Evolutionary conservation across 2,113 vertebrate genomes (phyloP), one percentile per base, ranked within the genome.

Genomic region (Neotoma lepida): DNA sequence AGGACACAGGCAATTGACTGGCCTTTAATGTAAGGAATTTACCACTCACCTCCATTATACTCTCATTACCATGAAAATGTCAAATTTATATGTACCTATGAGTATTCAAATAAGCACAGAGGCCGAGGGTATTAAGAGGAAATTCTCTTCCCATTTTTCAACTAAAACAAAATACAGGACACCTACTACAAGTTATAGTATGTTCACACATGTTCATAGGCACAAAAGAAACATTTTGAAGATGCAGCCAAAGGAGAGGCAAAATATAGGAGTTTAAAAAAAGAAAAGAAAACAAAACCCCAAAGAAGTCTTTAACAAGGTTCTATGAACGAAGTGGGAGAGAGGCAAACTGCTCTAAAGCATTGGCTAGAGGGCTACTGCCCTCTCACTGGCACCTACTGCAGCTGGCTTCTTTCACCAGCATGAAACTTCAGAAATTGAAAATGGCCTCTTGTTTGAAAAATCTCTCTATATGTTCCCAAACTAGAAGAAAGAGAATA

Each of bases 401-500:
- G 33, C 9, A 92, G 77, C 44, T 71, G 86, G 92, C 78, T 54
- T 87, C 49, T 93, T 95, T 97, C 80, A 96, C 88, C 92, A 96
- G 89, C 87, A 97, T 95, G 90, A 94, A 95, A 94, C 82, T 77
- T 92, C 15, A 78, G 76, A 92, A 87, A 78, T 89, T 89, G 71
- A 70, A 96, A 95, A 80, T 95, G 93, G 84, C 46, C 89, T 80
- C 80, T 97, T 88, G 63, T 90, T 46, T 96, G 93, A 94, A 96
- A 81, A 44, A 14, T 86, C 22, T 93, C 0, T 0, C 86, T 96
- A 93, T 56, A 58, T 86, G 97, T 98, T 98, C 97, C 97, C 97
- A 97, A 98, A 96, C 96, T 96, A 97, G 97, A 98, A 97, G 92
- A 94, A 97, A 97, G 97, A 98, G 96, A 97, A 96, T 96, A 96